A percentile compares a stretch with the other conserved stretches of the same genome.
Conservation (phyloP, 1,140 invertebrate genomes). For the Drusus annulatus region DNA sequence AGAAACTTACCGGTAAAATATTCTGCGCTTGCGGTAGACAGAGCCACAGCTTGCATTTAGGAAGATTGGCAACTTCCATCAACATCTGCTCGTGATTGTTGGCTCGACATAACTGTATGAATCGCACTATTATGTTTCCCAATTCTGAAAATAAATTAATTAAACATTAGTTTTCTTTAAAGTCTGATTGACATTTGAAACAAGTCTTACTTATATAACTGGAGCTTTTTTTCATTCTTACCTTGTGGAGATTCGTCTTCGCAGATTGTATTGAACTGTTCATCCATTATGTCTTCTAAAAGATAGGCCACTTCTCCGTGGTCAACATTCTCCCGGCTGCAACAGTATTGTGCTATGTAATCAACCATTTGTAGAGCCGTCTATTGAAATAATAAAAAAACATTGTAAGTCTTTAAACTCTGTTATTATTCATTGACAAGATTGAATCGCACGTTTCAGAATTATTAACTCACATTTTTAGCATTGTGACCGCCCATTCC, state of each 20-base stretch:
- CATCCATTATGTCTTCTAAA: conserved; percentile 73
- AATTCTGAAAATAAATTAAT: conserved; percentile 63
- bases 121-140: conserved; percentile 66
- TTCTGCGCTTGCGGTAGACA: conserved; percentile 56
- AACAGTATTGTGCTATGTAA: conserved; percentile 69
- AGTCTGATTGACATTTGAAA: conserved; percentile 23
- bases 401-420: too few relatives aligned
- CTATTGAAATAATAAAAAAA: too few relatives aligned
- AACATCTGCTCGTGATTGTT: conserved; percentile 65
- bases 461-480: conserved; percentile 65
- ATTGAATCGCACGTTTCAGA: too few relatives aligned
- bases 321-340: conserved; percentile 66
- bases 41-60: conserved; percentile 65
- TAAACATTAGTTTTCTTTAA: too few relatives aligned
- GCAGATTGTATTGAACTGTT: conserved; percentile 73
- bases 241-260: conserved; percentile 71
- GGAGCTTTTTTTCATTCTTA: conserved; percentile 23
- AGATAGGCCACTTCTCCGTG: conserved; percentile 68
- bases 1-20: conserved; percentile 54
- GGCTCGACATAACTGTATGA: conserved; percentile 64
- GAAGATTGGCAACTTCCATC: conserved; percentile 63
- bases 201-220: too few relatives aligned
- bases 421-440: too few relatives aligned
- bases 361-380: conserved; percentile 68
- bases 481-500: conserved; percentile 72